Conservation (phyloP, 2,113 vertebrate genomes). For the Lethenteron camtschaticum region DNA sequence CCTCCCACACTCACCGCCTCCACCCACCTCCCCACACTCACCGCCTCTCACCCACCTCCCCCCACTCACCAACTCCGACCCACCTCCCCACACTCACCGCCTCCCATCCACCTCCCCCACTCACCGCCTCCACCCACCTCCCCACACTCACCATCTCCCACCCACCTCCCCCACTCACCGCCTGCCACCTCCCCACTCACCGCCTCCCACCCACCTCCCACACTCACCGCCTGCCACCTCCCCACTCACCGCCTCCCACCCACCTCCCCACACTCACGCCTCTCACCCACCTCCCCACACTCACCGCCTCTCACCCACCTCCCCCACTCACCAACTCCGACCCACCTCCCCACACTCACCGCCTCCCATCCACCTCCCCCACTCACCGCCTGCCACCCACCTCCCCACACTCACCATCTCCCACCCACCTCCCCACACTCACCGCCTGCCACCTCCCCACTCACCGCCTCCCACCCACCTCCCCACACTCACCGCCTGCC, state of each 20-base stretch:
- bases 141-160: background rate
- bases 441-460: background rate
- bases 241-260: too few species aligned
- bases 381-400: background rate
- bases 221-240: too few species aligned
- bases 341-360: background rate
- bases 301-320: too few species aligned
- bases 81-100: background rate
- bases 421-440: background rate
- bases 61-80: background rate
- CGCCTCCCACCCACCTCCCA: too few species aligned
- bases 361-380: background rate
- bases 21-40: background rate
- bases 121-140: background rate
- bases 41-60: background rate
- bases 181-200: too few species aligned
- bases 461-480: background rate
- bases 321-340: too few species aligned
- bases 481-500: background rate
- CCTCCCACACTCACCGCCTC: background rate
- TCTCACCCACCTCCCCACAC: too few species aligned
- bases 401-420: background rate
- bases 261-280: too few species aligned
- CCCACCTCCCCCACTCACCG: too few species aligned
- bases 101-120: background rate